Evolutionary conservation across 2,113 vertebrate genomes (phyloP), one percentile per base, ranked within the genome.

Genomic region (Telmatochromis sp.): DNA sequence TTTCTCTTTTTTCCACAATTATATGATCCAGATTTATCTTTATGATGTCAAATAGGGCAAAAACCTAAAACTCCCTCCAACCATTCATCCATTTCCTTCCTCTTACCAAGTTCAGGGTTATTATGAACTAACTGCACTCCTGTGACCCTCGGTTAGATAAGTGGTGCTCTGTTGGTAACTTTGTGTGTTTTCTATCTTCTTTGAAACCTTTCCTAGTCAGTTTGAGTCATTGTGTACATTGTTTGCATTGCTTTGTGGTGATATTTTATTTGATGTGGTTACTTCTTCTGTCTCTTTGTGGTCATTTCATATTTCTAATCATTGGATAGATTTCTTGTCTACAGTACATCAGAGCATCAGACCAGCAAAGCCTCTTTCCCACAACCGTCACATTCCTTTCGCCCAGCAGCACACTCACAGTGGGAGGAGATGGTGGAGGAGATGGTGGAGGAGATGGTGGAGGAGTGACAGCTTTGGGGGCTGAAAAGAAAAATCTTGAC

Each of bases 321-420:
- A 57, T 57, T 57, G 3, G 12, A 14, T 7, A 57, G 54, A 57
- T 57, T 57, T 57, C 21, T 26, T 57, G 14, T 31, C 26, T 28
- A 31, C 13, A 31, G 5, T 57, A 57, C 55, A 57, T 5, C 26
- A 58, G 55, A 58, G 55, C 55, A 31, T 58, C 55, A 58, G 55
- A 31, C 7, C 55, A 58, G 26, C 26, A 58, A 28, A 58, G 55
- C 7, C 26, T 58, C 55, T 1, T 58, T 58, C 26, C 26, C 57
- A 58, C 26, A 9, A 58, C 1, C 2, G 2, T 58, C 26, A 58
- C 3, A 1, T 31, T 58, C 13, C 26, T 58, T 9, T 58, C 0
- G 2, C 55, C 26, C 26, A 58, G 57, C 57, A 58, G 57, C 7
- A 58, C 26, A 5, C 57, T 58, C 57, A 31, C 7, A 31, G 57